Percentiles rank a stretch among this genome's conserved stretches.
Conservation (phyloP, 92 coral and sea anemone genomes). For the Plumapathes pennacea region DNA sequence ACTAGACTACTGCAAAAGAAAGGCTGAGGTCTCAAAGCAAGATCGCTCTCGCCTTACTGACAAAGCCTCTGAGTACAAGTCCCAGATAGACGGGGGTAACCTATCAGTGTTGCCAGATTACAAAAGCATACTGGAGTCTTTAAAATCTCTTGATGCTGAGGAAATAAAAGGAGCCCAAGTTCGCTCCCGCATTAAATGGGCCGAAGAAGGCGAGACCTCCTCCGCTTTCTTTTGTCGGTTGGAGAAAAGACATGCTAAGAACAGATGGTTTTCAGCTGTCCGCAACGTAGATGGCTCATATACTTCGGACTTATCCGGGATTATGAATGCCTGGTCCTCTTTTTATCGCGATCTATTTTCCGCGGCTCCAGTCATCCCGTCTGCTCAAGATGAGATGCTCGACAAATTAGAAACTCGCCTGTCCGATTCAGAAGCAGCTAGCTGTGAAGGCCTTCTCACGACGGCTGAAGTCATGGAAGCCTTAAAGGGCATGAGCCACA, state of each 20-base stretch:
- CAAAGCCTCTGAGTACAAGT: too few species aligned
- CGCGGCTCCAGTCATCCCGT: neutral
- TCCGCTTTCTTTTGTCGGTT: constrained; percentile 5
- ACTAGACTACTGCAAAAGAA: neutral
- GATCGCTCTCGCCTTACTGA: too few species aligned
- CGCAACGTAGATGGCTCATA: too few species aligned
- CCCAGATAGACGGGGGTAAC: too few species aligned
- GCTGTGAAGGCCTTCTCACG: constrained; percentile 24
- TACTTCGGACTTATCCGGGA: neutral
- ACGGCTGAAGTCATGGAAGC: neutral
- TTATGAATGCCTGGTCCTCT: neutral
- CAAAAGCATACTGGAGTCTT: too few species aligned
- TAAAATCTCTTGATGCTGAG: too few species aligned
- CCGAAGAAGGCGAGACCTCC: too few species aligned
- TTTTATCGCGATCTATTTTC: constrained; percentile 3
- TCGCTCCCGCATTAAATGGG: too few species aligned
- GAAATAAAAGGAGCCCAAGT: too few species aligned
- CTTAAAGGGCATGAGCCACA: constrained; percentile 2
- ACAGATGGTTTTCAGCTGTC: too few species aligned
- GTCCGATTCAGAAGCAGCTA: too few species aligned
- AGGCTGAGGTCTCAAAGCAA: neutral
- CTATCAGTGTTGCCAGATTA: too few species aligned
- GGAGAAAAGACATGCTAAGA: neutral
- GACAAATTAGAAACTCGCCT: neutral
- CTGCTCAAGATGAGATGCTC: neutral